Evolutionary conservation across 1,140 invertebrate species (phyloP).

Genomic region (Daktulosphaira vitifoliae): DNA sequence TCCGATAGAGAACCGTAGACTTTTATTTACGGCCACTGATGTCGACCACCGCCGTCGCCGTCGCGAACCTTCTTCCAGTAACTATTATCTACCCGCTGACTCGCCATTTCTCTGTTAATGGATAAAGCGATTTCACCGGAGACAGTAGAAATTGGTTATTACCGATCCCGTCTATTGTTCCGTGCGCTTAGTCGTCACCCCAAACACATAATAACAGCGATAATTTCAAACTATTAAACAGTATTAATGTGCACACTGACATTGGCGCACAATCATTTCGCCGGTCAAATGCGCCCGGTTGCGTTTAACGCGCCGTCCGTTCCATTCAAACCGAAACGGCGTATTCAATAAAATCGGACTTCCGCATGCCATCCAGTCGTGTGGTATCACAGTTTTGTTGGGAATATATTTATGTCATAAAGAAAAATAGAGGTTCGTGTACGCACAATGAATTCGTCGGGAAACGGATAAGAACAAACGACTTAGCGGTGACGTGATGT

Average conservation of each 20-base stretch:
- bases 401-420: no score
- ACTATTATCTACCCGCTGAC: no score
- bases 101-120: neutral
- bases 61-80: conserved; percentile 2
- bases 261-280: neutral
- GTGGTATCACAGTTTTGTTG: no score
- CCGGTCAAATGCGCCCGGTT: no score
- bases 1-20: conserved; percentile 16
- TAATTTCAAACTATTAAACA: neutral
- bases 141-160: conserved; percentile 27
- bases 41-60: neutral
- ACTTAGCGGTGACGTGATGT: no score
- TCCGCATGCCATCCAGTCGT: no score
- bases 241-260: neutral
- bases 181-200: neutral
- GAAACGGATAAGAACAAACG: no score
- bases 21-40: conserved; percentile 20
- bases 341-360: no score
- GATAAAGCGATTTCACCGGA: conserved; percentile 20
- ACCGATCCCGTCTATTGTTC: neutral
- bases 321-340: no score
- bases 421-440: no score
- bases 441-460: no score
- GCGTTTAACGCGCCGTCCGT: no score
- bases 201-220: neutral